Conservation (phyloP, 2,888 invertebrate species). For the Campaea margaritaria region DNA sequence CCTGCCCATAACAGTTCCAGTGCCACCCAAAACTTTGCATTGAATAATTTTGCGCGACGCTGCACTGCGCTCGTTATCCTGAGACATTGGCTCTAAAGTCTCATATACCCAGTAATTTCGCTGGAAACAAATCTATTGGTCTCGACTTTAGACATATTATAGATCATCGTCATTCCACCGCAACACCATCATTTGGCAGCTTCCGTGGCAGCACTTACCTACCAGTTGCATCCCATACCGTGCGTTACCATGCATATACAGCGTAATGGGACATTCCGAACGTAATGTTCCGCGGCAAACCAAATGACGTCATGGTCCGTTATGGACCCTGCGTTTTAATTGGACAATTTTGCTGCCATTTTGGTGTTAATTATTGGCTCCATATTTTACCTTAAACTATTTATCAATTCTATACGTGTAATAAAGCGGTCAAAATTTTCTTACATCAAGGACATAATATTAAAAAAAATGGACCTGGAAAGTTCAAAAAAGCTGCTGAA, state of each 20-base stretch:
- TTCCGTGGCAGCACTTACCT: slow-evolving; percentile 10
- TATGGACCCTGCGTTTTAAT: slow-evolving; percentile 3
- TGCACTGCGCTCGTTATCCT: too few relatives aligned
- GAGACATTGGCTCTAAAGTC: too few relatives aligned
- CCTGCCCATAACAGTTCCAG: too few relatives aligned
- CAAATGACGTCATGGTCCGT: slow-evolving; percentile 26
- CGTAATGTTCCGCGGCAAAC: slow-evolving; percentile 28
- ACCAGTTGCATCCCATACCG: slow-evolving; percentile 33
- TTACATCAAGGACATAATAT: too few relatives aligned
- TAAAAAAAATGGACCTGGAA: too few relatives aligned
- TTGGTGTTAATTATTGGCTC: slow-evolving; percentile 3
- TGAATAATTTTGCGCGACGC: too few relatives aligned
- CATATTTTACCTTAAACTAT: neutral
- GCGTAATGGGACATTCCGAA: slow-evolving; percentile 19
- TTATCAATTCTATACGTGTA: too few relatives aligned
- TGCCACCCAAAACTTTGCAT: too few relatives aligned
- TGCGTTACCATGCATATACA: slow-evolving; percentile 7
- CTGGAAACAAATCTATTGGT: too few relatives aligned
- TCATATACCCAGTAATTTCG: too few relatives aligned
- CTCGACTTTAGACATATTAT: neutral
- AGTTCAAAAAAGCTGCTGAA: too few relatives aligned
- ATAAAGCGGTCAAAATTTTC: too few relatives aligned
- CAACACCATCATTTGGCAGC: slow-evolving; percentile 28
- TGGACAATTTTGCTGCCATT: slow-evolving; percentile 3
- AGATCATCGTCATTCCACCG: slow-evolving; percentile 8